These are phyloP conservation scores for Thamnophis sirtalis DNA, from an alignment of 2,113 vertebrate genomes.

Conservation along the genomic window DNA sequence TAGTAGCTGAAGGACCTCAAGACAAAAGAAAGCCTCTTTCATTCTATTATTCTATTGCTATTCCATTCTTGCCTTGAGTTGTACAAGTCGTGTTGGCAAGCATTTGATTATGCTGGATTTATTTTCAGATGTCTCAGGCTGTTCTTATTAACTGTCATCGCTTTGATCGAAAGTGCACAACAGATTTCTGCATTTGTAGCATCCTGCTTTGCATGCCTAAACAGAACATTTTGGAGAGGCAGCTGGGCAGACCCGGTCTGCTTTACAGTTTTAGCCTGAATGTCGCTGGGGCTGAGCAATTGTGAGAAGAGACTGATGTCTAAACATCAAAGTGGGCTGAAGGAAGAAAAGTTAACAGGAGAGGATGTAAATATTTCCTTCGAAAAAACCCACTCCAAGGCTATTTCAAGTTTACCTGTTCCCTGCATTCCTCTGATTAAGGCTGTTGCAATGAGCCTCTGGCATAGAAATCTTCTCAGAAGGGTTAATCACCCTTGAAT, in stretches of 20 bases:
- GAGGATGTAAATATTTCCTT: neutral
- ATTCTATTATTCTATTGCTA: constrained; percentile 43
- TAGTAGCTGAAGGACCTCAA: constrained; percentile 38
- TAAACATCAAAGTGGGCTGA: constrained; percentile 47
- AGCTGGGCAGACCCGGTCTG: constrained; percentile 21
- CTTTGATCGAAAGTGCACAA: constrained; percentile 42
- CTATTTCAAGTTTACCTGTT: neutral
- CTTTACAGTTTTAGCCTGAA: neutral
- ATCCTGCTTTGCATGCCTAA: constrained; percentile 54
- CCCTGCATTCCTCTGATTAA: neutral
- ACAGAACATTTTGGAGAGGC: constrained; percentile 5
- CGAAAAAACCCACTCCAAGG: too few species aligned
- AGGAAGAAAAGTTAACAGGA: constrained; percentile 37
- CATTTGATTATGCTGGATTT: constrained; percentile 64
- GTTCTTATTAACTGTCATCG: constrained; percentile 62
- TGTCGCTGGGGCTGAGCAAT: constrained; percentile 37
- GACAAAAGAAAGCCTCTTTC: constrained; percentile 29
- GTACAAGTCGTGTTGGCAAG: constrained; percentile 51
- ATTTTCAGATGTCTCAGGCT: constrained; percentile 65
- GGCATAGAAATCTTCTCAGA: neutral
- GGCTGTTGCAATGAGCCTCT: neutral
- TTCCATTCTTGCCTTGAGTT: constrained; percentile 52
- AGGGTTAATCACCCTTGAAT: neutral
- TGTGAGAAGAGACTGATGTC: constrained; percentile 39
- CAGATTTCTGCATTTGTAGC: constrained; percentile 45